Base-by-base conservation (phyloP, 2,113 vertebrate genomes). In the Oenanthe melanoleuca region DNA sequence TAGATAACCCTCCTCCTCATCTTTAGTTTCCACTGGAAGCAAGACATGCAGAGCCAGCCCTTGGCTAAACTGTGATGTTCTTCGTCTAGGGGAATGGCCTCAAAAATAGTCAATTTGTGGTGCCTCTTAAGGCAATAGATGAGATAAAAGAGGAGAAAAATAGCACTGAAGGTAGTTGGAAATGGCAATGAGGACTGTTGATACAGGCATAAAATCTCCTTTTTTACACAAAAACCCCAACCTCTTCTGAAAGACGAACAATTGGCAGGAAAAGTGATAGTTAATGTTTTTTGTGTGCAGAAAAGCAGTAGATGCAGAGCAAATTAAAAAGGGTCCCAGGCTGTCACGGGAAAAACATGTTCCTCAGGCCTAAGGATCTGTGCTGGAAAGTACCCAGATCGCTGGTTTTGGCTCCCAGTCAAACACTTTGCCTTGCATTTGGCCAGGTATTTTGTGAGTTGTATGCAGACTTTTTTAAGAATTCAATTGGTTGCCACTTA, bases 351-450 rank as follows among this genome's bases (percentile, higher is more conserved):
- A 34, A 74, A 81, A 59, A 6, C n/a, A 8, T 0, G 0, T 47
- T 84, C 34, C 33, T 49, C 23, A 89, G 25, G 28, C 49, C 21
- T 61, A 44, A 65, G 59, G 59, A 59, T 45, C 67, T 17, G 1
- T 22, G 42, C 45, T 91, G 33, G 44, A 78, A 89, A 21, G 24
- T 4, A 60, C 14, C 28, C 47, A 49, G 13, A 22, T 38, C 10
- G 18, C 44, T 59, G 24, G 14, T 10, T 52, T 31, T 55, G 29
- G 21, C 53, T 45, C 37, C 26, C 59, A 37, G 17, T 66, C 45
- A 70, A 53, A 52, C 4, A 12, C 1, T 0, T 17, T 38, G 18
- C 45, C 37, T 70, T 11, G 3, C 31, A 57, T 42, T 21, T 22
- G 28, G 28, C 11, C n/a, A 38, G 40, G 16, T 86, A 22, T 64